Evolutionary conservation across 2,888 invertebrate genomes (phyloP).

Genomic region (Teleogryllus oceanicus): DNA sequence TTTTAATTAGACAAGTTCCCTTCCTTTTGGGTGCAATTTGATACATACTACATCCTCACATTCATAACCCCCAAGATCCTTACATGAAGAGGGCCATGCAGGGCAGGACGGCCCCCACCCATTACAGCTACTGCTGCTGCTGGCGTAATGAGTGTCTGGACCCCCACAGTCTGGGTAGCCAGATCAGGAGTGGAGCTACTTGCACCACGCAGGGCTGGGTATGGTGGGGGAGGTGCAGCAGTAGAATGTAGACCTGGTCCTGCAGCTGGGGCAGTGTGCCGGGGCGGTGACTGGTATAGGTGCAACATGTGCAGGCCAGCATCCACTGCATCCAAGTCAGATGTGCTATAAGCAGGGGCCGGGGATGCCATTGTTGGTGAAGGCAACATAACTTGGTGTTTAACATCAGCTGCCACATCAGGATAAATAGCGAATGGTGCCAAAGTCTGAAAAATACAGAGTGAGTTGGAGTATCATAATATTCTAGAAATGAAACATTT

Average conservation of each 20-base stretch:
- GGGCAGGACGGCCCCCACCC: background rate
- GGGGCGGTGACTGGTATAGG: conserved; percentile 67
- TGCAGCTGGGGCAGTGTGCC: conserved; percentile 67
- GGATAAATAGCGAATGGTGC: conserved; percentile 40
- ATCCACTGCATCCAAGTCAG: conserved; percentile 41
- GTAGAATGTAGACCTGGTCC: too few species aligned
- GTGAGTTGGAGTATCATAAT: too few species aligned
- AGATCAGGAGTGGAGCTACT: conserved; percentile 83
- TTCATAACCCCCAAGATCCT: background rate
- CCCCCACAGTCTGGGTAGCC: conserved; percentile 49
- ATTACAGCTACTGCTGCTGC: background rate
- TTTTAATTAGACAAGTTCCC: too few species aligned
- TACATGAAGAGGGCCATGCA: background rate
- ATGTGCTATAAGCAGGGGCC: conserved; percentile 39
- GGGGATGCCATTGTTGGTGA: conserved; percentile 24
- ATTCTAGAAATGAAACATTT: too few species aligned
- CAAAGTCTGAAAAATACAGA: conserved; percentile 34
- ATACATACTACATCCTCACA: too few species aligned
- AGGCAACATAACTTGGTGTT: conserved; percentile 24
- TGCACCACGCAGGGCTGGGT: conserved; percentile 76
- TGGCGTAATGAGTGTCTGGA: background rate
- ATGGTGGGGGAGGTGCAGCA: conserved; percentile 53
- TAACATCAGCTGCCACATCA: conserved; percentile 40
- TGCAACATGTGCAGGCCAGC: conserved; percentile 59
- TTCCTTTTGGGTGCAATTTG: too few species aligned